Evolutionary conservation across 2,113 vertebrate genomes (phyloP).

Genomic region (Rattus norvegicus): GRCr8 NC_086039.1:137274501-137275000

Average conservation of each 20-base stretch:
- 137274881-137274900: not conserved
- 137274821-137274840: too few species aligned
- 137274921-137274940: not conserved
- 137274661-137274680: not conserved
- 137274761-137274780: too few species aligned
- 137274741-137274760: too few species aligned
- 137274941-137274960: not conserved
- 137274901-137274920: conserved; percentile 34
- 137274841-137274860: too few species aligned
- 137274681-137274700: not conserved
- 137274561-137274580: not conserved
- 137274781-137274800: too few species aligned
- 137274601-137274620: not conserved
- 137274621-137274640: not conserved
- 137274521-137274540: not conserved
- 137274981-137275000: conserved; percentile 29
- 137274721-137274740: too few species aligned
- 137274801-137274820: too few species aligned
- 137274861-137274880: not conserved
- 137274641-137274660: not conserved
- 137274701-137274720: not conserved
- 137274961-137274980: not conserved
- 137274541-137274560: not conserved
- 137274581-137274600: not conserved
- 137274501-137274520: not conserved